Percentiles rank a stretch among this genome's conserved stretches.
phyloP scores from a whole-genome alignment of 1,140 invertebrate species.

The Trachelipus rathkii region DNA sequence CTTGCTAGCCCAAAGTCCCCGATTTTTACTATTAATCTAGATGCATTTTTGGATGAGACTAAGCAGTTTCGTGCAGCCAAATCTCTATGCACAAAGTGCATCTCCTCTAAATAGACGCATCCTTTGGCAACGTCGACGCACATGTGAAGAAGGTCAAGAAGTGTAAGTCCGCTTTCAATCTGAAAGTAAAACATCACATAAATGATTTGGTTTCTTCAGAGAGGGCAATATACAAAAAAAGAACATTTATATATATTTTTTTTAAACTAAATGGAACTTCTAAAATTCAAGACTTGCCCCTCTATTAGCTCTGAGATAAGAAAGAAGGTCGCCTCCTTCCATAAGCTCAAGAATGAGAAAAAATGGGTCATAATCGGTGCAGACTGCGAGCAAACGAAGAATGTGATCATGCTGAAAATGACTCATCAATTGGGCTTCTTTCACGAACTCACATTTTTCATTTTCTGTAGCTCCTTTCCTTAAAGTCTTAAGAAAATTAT shows the following conservation, averaged over 20 bases:
- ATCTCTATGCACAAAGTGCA: slow-evolving; percentile 86
- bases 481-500: slow-evolving; percentile 63
- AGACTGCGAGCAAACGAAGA: slow-evolving; percentile 83
- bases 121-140: slow-evolving; percentile 91
- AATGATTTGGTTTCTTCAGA: neutral
- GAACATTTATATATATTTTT: too few relatives aligned
- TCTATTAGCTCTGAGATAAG: slow-evolving; percentile 75
- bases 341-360: slow-evolving; percentile 94
- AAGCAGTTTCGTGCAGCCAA: slow-evolving; percentile 78
- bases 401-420: slow-evolving; percentile 96
- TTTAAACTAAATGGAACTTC: too few relatives aligned
- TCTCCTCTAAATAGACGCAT: slow-evolving; percentile 84
- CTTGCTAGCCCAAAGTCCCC: slow-evolving; percentile 43
- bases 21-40: slow-evolving; percentile 37
- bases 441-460: slow-evolving; percentile 89
- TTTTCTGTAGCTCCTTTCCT: slow-evolving; percentile 84
- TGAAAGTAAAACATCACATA: neutral
- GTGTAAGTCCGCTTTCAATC: slow-evolving; percentile 55
- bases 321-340: slow-evolving; percentile 90
- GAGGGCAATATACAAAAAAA: neutral
- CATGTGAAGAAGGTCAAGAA: slow-evolving; percentile 82
- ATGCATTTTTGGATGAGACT: slow-evolving; percentile 50
- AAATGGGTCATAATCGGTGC: slow-evolving; percentile 85
- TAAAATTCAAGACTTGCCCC: slow-evolving; percentile 46
- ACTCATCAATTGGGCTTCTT: slow-evolving; percentile 95